Evolutionary conservation across 2,888 invertebrate genomes (phyloP), one percentile per base, ranked within the genome.

Genomic region (Alentia gelatinosa): DNA sequence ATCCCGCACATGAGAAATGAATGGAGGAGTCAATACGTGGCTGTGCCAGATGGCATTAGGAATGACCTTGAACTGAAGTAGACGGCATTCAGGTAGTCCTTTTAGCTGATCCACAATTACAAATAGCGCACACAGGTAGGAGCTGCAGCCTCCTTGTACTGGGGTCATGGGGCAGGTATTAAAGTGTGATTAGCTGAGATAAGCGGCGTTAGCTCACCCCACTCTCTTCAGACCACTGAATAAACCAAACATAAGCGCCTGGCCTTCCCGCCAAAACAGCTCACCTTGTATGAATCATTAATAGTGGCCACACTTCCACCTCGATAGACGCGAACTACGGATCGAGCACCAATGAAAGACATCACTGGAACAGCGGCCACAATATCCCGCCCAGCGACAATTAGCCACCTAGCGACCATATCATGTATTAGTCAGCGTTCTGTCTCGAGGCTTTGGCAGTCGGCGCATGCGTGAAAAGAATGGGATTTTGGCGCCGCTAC

Each of bases 391-490:
- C 33, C 1, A 1, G 26, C 39, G 86, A 86, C 47, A 50, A 79
- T 79, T 79, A 79, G 37, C 37, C 79, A 79, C 79, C 79, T 79
- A 79, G 35, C 79, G 79, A 19, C 37, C 12, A 19, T 79, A 15
- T 12, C 47, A 86, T 86, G 86, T 86, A 86, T 86, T 86, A 86
- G 86, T 86, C 86, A 86, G 26, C 86, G 30, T 12, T n/a, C 50
- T 23, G 30, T 30, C 9, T 42, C 12, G 9, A 12, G 26, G 33
- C 47, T 42, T 75, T 79, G 79, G 79, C 37, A 39, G 79, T 79
- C 15, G 35, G 86, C 47, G 40, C 5, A 33, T 9, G 86, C 30
- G 86, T 47, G 15, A 42, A 26, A 50, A 33, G 42, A 86, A 86
- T 86, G 30, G 86, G 86, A 86, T 42, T 86, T 86, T 42, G 30